Conservation (phyloP, 2,113 vertebrate species). For the Montifringilla adamsi region DNA sequence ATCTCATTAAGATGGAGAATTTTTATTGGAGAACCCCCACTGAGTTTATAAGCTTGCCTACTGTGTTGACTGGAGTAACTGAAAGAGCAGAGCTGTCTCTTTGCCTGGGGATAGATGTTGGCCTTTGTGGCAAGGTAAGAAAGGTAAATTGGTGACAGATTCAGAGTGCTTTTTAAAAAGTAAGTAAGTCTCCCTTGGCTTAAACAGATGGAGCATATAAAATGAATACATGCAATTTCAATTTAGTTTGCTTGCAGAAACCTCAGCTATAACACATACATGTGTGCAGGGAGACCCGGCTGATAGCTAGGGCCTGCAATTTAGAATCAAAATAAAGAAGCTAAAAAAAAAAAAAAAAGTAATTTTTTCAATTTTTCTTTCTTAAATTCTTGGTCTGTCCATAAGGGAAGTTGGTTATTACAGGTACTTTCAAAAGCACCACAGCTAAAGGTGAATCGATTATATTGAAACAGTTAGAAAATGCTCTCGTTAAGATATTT, state of each 20-base stretch:
- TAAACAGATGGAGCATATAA: neutral
- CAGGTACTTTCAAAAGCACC: neutral
- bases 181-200: neutral
- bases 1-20: constrained; percentile 40
- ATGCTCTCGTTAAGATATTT: neutral
- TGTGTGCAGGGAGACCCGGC: neutral
- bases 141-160: constrained; percentile 38
- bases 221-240: neutral
- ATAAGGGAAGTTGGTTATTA: neutral
- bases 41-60: constrained; percentile 2
- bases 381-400: neutral
- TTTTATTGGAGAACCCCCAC: constrained; percentile 6
- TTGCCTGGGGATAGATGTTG: neutral
- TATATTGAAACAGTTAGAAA: neutral
- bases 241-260: constrained; percentile 8
- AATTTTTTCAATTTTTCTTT: neutral
- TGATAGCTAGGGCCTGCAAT: neutral
- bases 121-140: neutral
- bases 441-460: neutral
- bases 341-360: neutral
- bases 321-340: neutral
- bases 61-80: neutral
- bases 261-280: neutral
- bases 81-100: neutral
- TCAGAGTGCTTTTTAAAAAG: neutral